Percentiles rank a stretch among this genome's conserved stretches.
phyloP scores from a whole-genome alignment of 2,113 vertebrate genomes.

The Epinephelus fuscoguttatus region DNA sequence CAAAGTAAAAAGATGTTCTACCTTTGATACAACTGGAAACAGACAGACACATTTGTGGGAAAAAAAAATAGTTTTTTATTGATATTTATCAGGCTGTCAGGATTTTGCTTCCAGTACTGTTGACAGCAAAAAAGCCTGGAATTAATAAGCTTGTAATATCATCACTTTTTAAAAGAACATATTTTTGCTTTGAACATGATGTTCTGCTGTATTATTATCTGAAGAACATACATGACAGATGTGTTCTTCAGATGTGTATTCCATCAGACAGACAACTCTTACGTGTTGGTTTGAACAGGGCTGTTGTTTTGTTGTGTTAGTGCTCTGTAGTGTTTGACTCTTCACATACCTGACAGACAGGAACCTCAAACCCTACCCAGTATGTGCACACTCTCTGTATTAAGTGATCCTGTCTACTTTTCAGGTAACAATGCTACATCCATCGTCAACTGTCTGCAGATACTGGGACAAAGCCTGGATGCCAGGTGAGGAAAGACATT shows the following conservation, averaged over 20 bases:
- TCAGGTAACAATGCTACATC: constrained; percentile 94
- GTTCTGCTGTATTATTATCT: neutral
- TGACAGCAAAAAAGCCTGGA: neutral
- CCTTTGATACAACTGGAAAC: neutral
- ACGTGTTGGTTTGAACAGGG: neutral
- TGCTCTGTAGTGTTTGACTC: neutral
- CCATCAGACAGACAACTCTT: neutral
- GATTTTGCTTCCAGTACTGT: neutral
- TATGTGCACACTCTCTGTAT: neutral
- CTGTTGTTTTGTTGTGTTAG: neutral
- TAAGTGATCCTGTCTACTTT: constrained; percentile 23
- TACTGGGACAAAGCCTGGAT: constrained; percentile 95
- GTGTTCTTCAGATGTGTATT: neutral
- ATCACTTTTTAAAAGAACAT: constrained; percentile 12
- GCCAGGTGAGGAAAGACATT: constrained; percentile 87
- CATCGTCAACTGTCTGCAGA: constrained; percentile 98
- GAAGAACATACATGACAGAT: neutral
- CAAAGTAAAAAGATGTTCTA: constrained; percentile 51
- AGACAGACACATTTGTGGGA: neutral
- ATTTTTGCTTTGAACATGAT: constrained; percentile 28
- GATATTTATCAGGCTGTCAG: neutral
- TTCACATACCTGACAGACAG: neutral
- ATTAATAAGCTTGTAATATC: neutral
- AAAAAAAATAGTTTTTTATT: neutral
- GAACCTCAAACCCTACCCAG: neutral